Conservation (phyloP, 2,888 invertebrate genomes). For the Acronicta psi region DNA sequence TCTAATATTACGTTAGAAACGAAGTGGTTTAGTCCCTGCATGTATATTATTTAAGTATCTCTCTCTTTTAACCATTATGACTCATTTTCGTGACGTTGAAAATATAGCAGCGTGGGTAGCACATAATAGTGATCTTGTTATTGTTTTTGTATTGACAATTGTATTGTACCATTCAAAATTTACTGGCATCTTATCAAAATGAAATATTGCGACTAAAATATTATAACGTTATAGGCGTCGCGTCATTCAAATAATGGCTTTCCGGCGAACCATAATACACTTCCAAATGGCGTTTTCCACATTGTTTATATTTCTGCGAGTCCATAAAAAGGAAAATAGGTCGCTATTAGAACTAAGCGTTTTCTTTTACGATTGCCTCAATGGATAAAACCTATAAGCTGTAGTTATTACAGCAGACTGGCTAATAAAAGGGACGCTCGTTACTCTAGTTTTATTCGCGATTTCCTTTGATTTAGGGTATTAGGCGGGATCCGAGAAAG, state of each 20-base stretch:
- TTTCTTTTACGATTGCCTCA: constrained; percentile 55
- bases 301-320: constrained; percentile 34
- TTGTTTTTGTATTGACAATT: not conserved
- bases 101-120: not conserved
- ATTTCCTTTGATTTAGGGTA: constrained; percentile 36
- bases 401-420: constrained; percentile 13
- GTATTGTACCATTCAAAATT: not conserved
- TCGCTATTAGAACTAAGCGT: constrained; percentile 45
- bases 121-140: not conserved
- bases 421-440: constrained; percentile 33
- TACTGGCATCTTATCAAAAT: constrained; percentile 14
- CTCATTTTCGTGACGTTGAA: not conserved
- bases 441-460: constrained; percentile 38
- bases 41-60: too few relatives aligned
- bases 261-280: constrained; percentile 9
- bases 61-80: too few relatives aligned
- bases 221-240: constrained; percentile 14
- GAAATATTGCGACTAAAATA: constrained; percentile 12
- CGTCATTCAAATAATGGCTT: constrained; percentile 11
- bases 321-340: constrained; percentile 47
- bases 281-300: constrained; percentile 18
- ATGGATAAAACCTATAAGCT: constrained; percentile 32
- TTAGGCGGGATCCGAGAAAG: not conserved
- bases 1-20: constrained; percentile 24
- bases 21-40: constrained; percentile 7